These are phyloP conservation scores for Mesoligia furuncula DNA, from an alignment of 2,888 invertebrate genomes.

Conservation along the genomic window DNA sequence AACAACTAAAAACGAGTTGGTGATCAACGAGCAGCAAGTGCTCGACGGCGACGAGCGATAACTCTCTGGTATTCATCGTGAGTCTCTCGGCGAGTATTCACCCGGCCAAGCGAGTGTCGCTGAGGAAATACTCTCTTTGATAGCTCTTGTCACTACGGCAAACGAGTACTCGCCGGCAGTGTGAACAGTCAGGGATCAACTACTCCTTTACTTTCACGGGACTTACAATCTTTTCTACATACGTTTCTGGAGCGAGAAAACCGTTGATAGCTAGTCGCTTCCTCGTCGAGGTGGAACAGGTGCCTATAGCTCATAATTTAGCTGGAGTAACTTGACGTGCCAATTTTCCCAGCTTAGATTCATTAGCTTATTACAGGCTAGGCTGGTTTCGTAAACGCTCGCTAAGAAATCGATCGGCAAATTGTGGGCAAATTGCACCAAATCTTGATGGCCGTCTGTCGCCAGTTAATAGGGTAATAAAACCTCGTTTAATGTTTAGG, in stretches of 20 bases:
- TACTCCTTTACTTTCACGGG: not conserved
- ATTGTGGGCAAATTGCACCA: slow-evolving; percentile 66
- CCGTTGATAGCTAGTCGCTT: not conserved
- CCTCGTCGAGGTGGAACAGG: not conserved
- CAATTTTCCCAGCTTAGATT: slow-evolving; percentile 70
- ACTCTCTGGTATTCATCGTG: not conserved
- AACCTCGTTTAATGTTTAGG: slow-evolving; percentile 13
- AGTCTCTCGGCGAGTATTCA: not conserved
- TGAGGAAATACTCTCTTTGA: not conserved
- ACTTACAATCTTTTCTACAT: not conserved
- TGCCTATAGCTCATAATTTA: slow-evolving; percentile 64
- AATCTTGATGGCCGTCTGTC: slow-evolving; percentile 55
- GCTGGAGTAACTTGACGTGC: slow-evolving; percentile 42
- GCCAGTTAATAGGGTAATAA: slow-evolving; percentile 45
- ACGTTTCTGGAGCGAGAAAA: not conserved
- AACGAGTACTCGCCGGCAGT: not conserved
- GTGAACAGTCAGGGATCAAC: not conserved
- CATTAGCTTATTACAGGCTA: slow-evolving; percentile 68
- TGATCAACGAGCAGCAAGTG: not conserved
- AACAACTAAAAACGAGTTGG: not conserved
- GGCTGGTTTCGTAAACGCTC: slow-evolving; percentile 72
- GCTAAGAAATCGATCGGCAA: slow-evolving; percentile 64
- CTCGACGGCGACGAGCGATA: too few relatives aligned
- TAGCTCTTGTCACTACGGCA: not conserved
- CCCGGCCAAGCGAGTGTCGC: not conserved